Evolutionary conservation across 1,140 invertebrate species (phyloP).

Genomic region (Wiebesia pumilae): DNA sequence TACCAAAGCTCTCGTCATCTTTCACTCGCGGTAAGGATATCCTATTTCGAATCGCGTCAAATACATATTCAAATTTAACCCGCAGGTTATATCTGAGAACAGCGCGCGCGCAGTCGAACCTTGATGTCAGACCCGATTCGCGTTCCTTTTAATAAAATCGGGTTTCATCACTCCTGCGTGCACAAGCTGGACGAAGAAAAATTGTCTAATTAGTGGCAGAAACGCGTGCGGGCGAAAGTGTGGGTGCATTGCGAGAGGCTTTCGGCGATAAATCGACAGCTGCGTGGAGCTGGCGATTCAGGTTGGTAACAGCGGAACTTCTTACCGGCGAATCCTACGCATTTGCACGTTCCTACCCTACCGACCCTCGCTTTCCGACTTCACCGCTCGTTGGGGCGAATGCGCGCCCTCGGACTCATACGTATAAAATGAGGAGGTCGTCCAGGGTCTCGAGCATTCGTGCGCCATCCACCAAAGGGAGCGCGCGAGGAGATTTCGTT

Average conservation of each 20-base stretch:
- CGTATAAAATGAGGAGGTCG: conserved; percentile 19
- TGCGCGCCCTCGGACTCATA: not conserved
- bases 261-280: not conserved
- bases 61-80: not conserved
- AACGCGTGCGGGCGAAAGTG: not conserved
- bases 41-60: not conserved
- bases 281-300: not conserved
- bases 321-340: not conserved
- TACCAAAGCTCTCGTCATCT: too few species aligned
- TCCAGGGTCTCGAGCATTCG: not conserved
- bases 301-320: conserved; percentile 33
- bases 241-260: conserved; percentile 13
- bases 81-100: too few species aligned
- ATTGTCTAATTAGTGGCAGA: not conserved
- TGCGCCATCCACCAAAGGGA: not conserved
- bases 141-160: not conserved
- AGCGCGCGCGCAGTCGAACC: too few species aligned
- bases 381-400: not conserved
- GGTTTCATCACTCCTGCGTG: not conserved
- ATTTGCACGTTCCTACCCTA: conserved; percentile 32
- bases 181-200: not conserved
- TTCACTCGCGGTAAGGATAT: too few species aligned
- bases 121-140: too few species aligned
- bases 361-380: not conserved
- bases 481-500: not conserved